Conservation (phyloP, 2,888 invertebrate species). For the Eledone cirrhosa region DNA sequence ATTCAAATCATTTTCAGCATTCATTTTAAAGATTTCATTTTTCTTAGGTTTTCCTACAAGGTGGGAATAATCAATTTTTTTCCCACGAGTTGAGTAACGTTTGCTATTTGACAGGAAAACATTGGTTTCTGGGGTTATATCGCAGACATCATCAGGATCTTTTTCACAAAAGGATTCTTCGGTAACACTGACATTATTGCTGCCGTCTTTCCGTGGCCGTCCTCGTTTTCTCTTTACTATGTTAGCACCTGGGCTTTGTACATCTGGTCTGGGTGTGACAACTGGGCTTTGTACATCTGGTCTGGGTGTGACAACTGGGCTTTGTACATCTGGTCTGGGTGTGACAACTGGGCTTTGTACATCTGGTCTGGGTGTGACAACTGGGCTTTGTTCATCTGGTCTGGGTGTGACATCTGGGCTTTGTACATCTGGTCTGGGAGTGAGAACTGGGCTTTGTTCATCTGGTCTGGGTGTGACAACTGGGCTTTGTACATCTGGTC, state of each 20-base stretch:
- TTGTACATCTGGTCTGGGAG: background rate
- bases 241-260: background rate
- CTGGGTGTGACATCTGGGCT: too few species aligned
- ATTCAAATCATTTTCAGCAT: background rate
- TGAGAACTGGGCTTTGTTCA: background rate
- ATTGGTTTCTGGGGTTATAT: background rate
- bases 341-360: background rate
- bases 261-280: background rate
- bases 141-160: background rate
- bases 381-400: background rate
- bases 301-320: too few species aligned
- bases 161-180: background rate
- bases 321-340: background rate
- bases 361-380: too few species aligned
- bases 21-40: background rate
- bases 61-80: conserved; percentile 26
- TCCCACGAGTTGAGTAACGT: conserved; percentile 27
- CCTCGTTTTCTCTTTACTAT: conserved; percentile 8
- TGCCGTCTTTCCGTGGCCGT: background rate
- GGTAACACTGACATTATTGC: background rate
- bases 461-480: too few species aligned
- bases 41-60: conserved; percentile 23
- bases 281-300: background rate
- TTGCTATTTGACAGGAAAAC: background rate
- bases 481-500: background rate